Conservation (phyloP, 2,888 invertebrate species). For the Cheilosia grossa region DNA sequence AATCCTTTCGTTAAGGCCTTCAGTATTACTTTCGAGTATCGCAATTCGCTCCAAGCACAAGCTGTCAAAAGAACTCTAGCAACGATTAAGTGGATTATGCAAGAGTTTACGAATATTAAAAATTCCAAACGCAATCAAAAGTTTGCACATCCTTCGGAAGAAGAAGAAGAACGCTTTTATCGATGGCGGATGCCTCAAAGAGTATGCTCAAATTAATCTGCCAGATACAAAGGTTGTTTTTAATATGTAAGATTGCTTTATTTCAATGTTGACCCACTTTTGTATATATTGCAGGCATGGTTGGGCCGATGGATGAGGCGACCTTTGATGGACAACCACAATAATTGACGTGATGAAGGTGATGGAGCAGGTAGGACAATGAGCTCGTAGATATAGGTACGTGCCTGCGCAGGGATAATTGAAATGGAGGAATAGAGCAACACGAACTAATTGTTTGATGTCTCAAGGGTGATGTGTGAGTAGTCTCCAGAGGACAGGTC, state of each 20-base stretch:
- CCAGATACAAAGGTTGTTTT: conserved; percentile 41
- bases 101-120: neutral
- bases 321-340: neutral
- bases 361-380: neutral
- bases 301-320: neutral
- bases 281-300: no score
- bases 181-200: conserved; percentile 3
- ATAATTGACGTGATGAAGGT: conserved; percentile 3
- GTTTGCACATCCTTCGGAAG: neutral
- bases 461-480: no score
- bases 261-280: conserved; percentile 28
- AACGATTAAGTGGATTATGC: conserved; percentile 11
- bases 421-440: neutral
- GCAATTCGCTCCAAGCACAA: neutral
- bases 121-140: conserved; percentile 33
- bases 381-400: no score
- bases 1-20: conserved; percentile 2
- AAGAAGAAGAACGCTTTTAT: neutral
- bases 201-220: conserved; percentile 42
- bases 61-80: conserved; percentile 18
- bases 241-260: conserved; percentile 33
- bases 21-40: neutral
- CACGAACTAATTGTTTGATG: neutral
- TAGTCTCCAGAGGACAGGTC: neutral
- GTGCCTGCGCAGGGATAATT: neutral